Evolutionary conservation across 2,113 vertebrate species (phyloP).

Genomic region (Menidia beryllina): DNA sequence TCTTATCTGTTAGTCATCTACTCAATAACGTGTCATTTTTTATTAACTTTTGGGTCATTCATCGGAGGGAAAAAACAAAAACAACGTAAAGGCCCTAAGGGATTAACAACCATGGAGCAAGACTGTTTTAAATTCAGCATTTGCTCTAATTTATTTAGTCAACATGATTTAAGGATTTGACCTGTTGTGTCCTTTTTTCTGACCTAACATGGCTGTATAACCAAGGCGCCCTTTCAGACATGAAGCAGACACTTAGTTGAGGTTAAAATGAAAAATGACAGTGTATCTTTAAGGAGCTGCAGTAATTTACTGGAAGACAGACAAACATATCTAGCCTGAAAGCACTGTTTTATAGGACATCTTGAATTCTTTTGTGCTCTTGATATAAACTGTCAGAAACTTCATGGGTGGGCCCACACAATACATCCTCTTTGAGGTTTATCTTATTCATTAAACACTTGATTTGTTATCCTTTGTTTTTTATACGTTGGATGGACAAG

Average conservation of each 20-base stretch:
- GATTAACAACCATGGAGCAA: too few relatives aligned
- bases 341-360: slow-evolving; percentile 22
- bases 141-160: too few relatives aligned
- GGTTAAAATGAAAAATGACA: background rate
- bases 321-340: slow-evolving; percentile 15
- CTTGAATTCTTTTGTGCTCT: slow-evolving; percentile 15
- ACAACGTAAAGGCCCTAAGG: too few relatives aligned
- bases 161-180: too few relatives aligned
- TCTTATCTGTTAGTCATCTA: background rate
- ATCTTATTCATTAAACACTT: slow-evolving; percentile 17
- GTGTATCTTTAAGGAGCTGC: background rate
- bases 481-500: background rate
- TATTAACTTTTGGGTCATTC: background rate
- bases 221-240: background rate
- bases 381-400: slow-evolving; percentile 31
- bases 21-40: too few relatives aligned
- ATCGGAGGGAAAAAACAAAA: background rate
- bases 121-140: too few relatives aligned
- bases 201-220: background rate
- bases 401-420: slow-evolving; percentile 44
- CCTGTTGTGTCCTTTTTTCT: background rate
- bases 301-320: slow-evolving; percentile 13
- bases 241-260: background rate
- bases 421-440: background rate
- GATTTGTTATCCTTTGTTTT: slow-evolving; percentile 36